Base-by-base conservation (phyloP, 2,888 invertebrate genomes). In the Orthosia cruda region DNA sequence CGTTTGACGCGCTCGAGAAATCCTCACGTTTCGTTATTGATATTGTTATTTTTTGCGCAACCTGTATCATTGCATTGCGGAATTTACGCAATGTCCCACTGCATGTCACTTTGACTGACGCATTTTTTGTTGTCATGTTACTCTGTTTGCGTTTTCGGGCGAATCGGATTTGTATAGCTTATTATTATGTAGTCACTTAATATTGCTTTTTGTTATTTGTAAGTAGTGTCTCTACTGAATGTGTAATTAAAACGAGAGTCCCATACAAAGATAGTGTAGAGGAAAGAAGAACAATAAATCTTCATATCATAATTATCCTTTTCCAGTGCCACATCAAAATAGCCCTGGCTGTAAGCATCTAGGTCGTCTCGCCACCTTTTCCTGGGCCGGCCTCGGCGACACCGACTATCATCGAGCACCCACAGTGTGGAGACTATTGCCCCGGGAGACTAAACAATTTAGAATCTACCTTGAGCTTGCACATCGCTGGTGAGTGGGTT, bases 1-100 rank as follows among this genome's bases (percentile, higher is more conserved):
- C 91, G 89, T 92, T 89, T 91, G 92, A 91, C 90, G 89, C 89
- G 90, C 89, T 89, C 88, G 93, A 92, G 92, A 93, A 93, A 94
- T 93, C 88, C 91, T 79, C 87, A 87, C 86, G 87, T 86, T 87
- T 81, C 88, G 88, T 87, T 84, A 82, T 70, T 84, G 85, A 82
- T 82, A 89, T 88, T 82, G 80, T 83, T 85, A 85, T 86, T 88
- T 87, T 89, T 88, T 83, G 85, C 89, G 77, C 84, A 83, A 9
- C 57, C 77, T 69, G 75, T 83, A 83, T 73, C 77, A 75, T 77
- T 74, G 68, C 68, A 59, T 40, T 69, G 71, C 49, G 45, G 50
- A 67, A 50, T 74, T 77, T 80, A 65, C 77, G 54, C 72, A 61
- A 65, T 55, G 32, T 62, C 26, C 70, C 47, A 59, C 50, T 62